These are phyloP conservation scores for Aphaenogaster floridana DNA, from an alignment of 1,140 invertebrate genomes.

Conservation along the genomic window DNA sequence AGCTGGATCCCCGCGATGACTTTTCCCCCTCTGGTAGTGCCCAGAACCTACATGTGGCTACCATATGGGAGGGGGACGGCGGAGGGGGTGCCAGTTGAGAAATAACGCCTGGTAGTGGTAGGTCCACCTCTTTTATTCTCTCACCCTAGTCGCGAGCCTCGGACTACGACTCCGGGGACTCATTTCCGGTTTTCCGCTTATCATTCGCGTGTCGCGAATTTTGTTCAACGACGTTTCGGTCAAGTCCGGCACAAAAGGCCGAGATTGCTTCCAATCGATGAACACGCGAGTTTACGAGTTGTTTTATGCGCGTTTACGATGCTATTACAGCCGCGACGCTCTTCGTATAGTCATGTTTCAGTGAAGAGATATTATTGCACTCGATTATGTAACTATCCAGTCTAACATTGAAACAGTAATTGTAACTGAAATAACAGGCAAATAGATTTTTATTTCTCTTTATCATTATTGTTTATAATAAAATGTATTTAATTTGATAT, in stretches of 20 bases:
- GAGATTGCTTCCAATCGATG: conserved; percentile 15
- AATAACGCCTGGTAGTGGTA: conserved; percentile 1
- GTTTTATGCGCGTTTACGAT: conserved; percentile 36
- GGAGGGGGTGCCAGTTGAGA: conserved; percentile 14
- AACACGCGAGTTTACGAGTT: conserved; percentile 20
- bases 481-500: not conserved
- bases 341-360: conserved; percentile 8
- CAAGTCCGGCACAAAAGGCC: too few relatives aligned
- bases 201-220: conserved; percentile 14
- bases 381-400: conserved; percentile 28
- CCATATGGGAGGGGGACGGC: conserved; percentile 75
- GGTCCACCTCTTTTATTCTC: conserved; percentile 54
- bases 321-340: conserved; percentile 21
- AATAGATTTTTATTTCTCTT: conserved; percentile 14
- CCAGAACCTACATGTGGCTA: conserved; percentile 78
- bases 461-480: not conserved
- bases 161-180: not conserved
- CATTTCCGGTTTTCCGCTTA: not conserved
- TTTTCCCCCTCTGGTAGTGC: conserved; percentile 41
- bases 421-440: not conserved
- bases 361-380: conserved; percentile 10
- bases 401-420: conserved; percentile 7
- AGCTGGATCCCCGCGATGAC: conserved; percentile 77
- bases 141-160: conserved; percentile 7
- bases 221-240: not conserved